Evolutionary conservation across 2,888 invertebrate species (phyloP), one percentile per base, ranked within the genome.

Genomic region (Chymomyza fuscimana): DNA sequence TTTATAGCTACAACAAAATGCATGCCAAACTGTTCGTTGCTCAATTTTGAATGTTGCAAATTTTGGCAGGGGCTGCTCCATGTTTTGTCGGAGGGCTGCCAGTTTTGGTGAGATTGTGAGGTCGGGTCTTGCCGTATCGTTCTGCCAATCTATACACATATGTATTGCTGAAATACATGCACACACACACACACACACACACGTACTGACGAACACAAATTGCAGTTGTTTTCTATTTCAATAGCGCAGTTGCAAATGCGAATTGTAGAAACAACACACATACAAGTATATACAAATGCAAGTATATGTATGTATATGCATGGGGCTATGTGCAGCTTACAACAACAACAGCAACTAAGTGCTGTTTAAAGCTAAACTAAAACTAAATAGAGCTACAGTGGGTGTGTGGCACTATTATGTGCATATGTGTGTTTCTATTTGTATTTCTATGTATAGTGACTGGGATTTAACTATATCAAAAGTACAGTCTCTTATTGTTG

Each of bases 331-430:
- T 79, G 72, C 79, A 79, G 72, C 72, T 81, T 86, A 82, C 82
- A 84, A 60, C 73, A 73, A 74, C 75, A 77, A 70, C 62, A 71
- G 65, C 51, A 77, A 54, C 54, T 16, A 54, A 81, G 73, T 84
- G 82, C 84, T 84, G 83, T 83, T 83, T 83, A 83, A 83, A 83
- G 86, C 84, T 82, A 82, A 84, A 80, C 83, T 83, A 86, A 83
- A 83, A 86, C 83, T 83, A 83, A 83, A 86, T 80, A 82, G 75
- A 79, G 81, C 73, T 73, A 0, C 36, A 62, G 65, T 56, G 71
- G 65, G 64, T 56, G 71, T 64, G 63, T 58, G 65, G 64, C 69
- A 12, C 40, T 46, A 46, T 32, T 59, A 62, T 65, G 52, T 61
- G 63, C 25, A 19, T 60, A 10, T 36, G 64, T 58, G 52, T 73